A percentile compares a stretch with the other conserved stretches of the same genome.
These are phyloP conservation scores for Cyanoramphus novaezelandiae DNA, from an alignment of 2,113 vertebrate species.

Conservation along the genomic window DNA sequence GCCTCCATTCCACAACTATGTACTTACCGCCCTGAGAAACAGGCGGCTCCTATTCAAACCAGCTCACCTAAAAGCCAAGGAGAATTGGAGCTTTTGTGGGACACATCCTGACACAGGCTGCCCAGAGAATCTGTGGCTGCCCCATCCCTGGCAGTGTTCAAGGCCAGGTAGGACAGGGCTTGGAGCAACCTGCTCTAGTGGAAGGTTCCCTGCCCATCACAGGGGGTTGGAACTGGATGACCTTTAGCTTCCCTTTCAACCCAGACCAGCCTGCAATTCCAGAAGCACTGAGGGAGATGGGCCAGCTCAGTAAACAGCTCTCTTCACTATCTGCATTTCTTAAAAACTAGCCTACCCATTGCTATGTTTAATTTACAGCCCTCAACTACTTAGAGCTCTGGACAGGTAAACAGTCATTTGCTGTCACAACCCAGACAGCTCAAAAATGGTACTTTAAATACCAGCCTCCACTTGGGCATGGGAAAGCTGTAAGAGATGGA, in stretches of 20 bases:
- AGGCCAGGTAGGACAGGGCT: neutral
- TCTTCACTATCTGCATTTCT: neutral
- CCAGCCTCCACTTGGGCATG: neutral
- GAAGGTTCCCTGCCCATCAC: neutral
- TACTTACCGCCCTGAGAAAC: neutral
- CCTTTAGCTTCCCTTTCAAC: neutral
- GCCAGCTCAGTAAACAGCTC: neutral
- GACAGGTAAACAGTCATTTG: neutral
- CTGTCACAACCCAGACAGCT: neutral
- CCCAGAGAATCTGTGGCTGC: neutral
- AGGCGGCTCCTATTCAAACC: neutral
- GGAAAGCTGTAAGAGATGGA: neutral
- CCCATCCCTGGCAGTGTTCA: neutral
- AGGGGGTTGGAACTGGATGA: neutral
- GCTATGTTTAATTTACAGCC: neutral
- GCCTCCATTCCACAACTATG: neutral
- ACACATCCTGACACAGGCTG: neutral
- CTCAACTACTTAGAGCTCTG: neutral
- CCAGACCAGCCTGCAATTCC: neutral
- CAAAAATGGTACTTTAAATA: neutral
- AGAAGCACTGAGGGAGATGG: neutral
- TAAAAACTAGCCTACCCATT: neutral
- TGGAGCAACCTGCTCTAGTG: neutral
- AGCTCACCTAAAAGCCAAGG: neutral
- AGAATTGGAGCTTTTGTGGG: neutral